A percentile compares a stretch with the other conserved stretches of the same genome.
phyloP scores from a whole-genome alignment of 2,888 invertebrate genomes.

The Leucophora obtusa region DNA sequence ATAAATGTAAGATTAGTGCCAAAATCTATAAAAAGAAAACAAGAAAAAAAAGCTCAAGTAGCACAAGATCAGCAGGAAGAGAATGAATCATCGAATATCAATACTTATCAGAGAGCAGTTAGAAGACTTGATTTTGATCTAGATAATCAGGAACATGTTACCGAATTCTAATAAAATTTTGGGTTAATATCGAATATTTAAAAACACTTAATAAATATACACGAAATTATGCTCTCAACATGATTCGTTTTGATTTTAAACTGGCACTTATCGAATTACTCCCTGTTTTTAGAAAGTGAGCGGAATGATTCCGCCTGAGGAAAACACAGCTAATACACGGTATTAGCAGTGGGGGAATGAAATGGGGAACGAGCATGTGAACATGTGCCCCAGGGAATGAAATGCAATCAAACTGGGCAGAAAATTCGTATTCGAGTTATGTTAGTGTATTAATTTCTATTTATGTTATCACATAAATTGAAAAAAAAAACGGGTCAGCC shows the following conservation, averaged over 20 bases:
- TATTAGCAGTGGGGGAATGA: too few species aligned
- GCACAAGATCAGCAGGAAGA: constrained; percentile 15
- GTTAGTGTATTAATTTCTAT: too few species aligned
- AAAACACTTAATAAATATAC: neutral
- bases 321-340: too few species aligned
- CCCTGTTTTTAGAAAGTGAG: too few species aligned
- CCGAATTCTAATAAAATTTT: constrained; percentile 48
- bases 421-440: too few species aligned
- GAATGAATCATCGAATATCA: constrained; percentile 48
- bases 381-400: too few species aligned
- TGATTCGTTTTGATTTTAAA: neutral
- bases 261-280: too few species aligned
- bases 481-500: too few species aligned
- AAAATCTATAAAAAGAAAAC: constrained; percentile 76
- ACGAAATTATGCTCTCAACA: constrained; percentile 50
- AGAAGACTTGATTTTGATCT: constrained; percentile 12
- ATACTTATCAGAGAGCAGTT: constrained; percentile 54
- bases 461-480: too few species aligned
- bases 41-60: neutral
- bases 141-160: constrained; percentile 45
- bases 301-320: too few species aligned
- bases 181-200: constrained; percentile 56
- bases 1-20: constrained; percentile 87
- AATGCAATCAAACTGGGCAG: too few species aligned
- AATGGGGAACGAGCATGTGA: too few species aligned